These are phyloP conservation scores for Creontiades dilutus DNA, from an alignment of 2,888 invertebrate genomes.

Conservation along the genomic window DNA sequence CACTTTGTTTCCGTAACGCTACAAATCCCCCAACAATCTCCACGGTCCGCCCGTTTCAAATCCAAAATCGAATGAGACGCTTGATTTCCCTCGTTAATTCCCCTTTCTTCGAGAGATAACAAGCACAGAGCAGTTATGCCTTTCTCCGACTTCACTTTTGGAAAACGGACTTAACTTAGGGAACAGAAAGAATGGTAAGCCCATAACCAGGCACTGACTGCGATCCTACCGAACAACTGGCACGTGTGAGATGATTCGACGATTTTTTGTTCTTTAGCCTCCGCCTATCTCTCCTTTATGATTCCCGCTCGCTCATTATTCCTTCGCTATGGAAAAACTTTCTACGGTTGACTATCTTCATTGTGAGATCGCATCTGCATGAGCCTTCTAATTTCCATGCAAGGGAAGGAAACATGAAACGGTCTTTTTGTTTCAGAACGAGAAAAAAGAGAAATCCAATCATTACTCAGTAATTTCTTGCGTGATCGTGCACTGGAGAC, in stretches of 20 bases:
- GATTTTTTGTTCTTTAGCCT: neutral
- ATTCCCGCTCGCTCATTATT: slow-evolving; percentile 3
- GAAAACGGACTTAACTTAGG: neutral
- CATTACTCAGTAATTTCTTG: too few species aligned
- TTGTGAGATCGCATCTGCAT: neutral
- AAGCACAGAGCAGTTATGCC: neutral
- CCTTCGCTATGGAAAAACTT: neutral
- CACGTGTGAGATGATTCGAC: slow-evolving; percentile 35
- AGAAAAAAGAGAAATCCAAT: neutral
- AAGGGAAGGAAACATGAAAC: neutral
- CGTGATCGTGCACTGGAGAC: too few species aligned
- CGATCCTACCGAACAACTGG: slow-evolving; percentile 4
- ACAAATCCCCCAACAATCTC: neutral
- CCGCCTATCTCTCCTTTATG: neutral
- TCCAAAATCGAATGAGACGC: neutral
- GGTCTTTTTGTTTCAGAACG: neutral
- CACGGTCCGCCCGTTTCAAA: neutral
- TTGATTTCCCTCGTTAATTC: slow-evolving; percentile 6
- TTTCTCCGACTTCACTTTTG: slow-evolving; percentile 21
- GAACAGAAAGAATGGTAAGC: neutral
- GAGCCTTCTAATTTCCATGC: neutral
- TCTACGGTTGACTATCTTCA: slow-evolving; percentile 16
- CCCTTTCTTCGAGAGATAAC: slow-evolving; percentile 7
- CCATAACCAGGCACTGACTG: neutral
- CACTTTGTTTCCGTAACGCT: neutral